Percentiles rank a stretch among this genome's conserved stretches.
These are phyloP conservation scores for Drosophila pallidifrons DNA, from an alignment of 1,140 invertebrate genomes.

Conservation along the genomic window DNA sequence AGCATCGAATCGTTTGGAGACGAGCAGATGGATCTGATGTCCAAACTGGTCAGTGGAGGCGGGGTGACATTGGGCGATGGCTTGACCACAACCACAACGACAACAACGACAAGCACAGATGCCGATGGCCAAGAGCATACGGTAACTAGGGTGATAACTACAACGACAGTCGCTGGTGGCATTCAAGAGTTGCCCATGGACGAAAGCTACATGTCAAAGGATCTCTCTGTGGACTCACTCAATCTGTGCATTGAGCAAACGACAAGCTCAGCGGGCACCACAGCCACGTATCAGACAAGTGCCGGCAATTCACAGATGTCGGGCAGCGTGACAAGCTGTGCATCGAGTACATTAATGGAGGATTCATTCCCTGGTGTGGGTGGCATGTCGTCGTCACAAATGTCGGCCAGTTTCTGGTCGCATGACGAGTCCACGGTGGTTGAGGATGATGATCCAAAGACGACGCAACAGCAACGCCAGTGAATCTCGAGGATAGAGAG, in stretches of 20 bases:
- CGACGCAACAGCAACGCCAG: slow-evolving; percentile 49
- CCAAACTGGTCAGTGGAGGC: slow-evolving; percentile 78
- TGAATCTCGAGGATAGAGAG: slow-evolving; percentile 41
- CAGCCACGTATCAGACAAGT: slow-evolving; percentile 92
- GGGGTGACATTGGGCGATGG: slow-evolving; percentile 81
- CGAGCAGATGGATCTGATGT: slow-evolving; percentile 84
- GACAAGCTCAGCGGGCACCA: slow-evolving; percentile 91
- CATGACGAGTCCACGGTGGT: slow-evolving; percentile 76
- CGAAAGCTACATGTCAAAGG: slow-evolving; percentile 70
- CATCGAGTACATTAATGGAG: slow-evolving; percentile 84
- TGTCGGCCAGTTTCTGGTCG: slow-evolving; percentile 78
- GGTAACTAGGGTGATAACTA: slow-evolving; percentile 86
- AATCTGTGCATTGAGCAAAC: slow-evolving; percentile 82
- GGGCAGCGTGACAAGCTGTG: slow-evolving; percentile 90
- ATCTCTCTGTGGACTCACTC: slow-evolving; percentile 79
- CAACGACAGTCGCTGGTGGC: slow-evolving; percentile 85
- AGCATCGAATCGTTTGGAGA: slow-evolving; percentile 86
- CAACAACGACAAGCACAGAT: slow-evolving; percentile 86
- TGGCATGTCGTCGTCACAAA: slow-evolving; percentile 74
- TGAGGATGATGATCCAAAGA: slow-evolving; percentile 63
- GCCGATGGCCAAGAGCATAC: slow-evolving; percentile 85
- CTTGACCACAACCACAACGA: slow-evolving; percentile 85
- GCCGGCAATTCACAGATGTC: slow-evolving; percentile 93
- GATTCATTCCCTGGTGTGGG: slow-evolving; percentile 78
- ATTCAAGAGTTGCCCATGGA: slow-evolving; percentile 55